These are phyloP conservation scores for Calidris pugnax DNA, from an alignment of 2,113 vertebrate genomes.

Conservation along the genomic window DNA sequence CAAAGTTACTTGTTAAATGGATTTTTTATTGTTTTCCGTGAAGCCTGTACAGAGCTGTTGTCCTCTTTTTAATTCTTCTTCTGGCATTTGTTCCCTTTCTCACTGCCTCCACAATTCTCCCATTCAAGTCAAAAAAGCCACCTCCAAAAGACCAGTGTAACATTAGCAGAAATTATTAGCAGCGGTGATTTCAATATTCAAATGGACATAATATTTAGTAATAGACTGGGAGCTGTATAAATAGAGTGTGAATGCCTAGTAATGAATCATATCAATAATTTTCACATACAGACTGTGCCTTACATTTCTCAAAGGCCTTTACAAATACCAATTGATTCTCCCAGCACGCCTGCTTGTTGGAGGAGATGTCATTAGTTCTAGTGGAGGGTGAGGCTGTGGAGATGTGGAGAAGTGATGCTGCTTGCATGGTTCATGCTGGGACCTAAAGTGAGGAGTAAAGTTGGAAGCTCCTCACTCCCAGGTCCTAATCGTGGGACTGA, in stretches of 20 bases:
- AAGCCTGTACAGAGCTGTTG: constrained; percentile 26
- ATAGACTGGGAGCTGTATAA: constrained; percentile 53
- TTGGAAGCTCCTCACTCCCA: background rate
- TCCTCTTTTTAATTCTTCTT: constrained; percentile 30
- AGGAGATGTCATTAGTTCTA: constrained; percentile 57
- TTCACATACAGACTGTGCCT: constrained; percentile 62
- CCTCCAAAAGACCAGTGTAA: constrained; percentile 40
- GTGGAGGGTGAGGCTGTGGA: constrained; percentile 22
- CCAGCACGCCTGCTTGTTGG: constrained; percentile 39
- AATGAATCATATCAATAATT: constrained; percentile 74
- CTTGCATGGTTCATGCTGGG: background rate
- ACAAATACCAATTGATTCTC: constrained; percentile 64
- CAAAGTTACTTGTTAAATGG: constrained; percentile 37
- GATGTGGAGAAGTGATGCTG: constrained; percentile 1
- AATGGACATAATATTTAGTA: constrained; percentile 47
- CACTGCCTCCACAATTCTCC: constrained; percentile 25
- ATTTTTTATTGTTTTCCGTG: constrained; percentile 38
- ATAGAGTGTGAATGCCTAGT: constrained; percentile 67
- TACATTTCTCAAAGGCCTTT: constrained; percentile 54
- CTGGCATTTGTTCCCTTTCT: constrained; percentile 43
- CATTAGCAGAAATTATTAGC: constrained; percentile 53
- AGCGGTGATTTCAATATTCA: constrained; percentile 64
- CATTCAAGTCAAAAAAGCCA: constrained; percentile 43
- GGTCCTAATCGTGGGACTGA: background rate
- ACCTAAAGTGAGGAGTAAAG: background rate